phyloP scores from a whole-genome alignment of 2,888 invertebrate genomes.

The Hybos culiciformis region DNA sequence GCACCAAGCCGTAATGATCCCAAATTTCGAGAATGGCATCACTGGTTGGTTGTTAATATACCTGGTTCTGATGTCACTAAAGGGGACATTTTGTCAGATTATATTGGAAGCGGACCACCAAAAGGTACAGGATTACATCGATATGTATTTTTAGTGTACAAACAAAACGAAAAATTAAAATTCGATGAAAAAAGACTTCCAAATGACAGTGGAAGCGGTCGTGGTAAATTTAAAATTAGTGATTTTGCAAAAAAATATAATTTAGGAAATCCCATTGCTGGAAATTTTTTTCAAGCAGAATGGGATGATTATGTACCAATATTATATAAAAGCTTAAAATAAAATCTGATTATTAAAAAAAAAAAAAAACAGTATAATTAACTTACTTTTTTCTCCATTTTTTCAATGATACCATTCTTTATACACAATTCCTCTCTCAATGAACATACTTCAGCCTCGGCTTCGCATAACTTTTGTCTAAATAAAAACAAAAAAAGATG shows the following conservation, averaged over 20 bases:
- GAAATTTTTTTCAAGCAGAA: constrained; percentile 70
- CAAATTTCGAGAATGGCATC: constrained; percentile 69
- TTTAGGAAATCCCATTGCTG: constrained; percentile 61
- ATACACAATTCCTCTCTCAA: constrained; percentile 49
- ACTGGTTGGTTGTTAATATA: constrained; percentile 76
- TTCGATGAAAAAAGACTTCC: constrained; percentile 34
- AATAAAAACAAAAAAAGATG: constrained; percentile 9
- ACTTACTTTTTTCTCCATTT: constrained; percentile 44
- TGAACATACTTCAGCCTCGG: constrained; percentile 44
- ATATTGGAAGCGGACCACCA: constrained; percentile 70
- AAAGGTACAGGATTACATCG: constrained; percentile 45
- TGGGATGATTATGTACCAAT: constrained; percentile 73
- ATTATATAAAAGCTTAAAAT: constrained; percentile 60
- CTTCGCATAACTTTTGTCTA: constrained; percentile 38
- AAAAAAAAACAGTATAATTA: neutral
- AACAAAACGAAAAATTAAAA: constrained; percentile 41
- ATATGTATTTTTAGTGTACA: constrained; percentile 48
- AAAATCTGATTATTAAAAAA: neutral
- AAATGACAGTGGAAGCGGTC: constrained; percentile 32
- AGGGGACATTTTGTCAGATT: constrained; percentile 62
- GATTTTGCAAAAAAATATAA: constrained; percentile 63
- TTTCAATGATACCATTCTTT: constrained; percentile 39
- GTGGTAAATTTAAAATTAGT: constrained; percentile 45
- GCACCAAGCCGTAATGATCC: constrained; percentile 53
- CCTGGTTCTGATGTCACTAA: constrained; percentile 48